Evolutionary conservation across 2,888 invertebrate species (phyloP), one percentile per base, ranked within the genome.

Genomic region (Aelia acuminata): DNA sequence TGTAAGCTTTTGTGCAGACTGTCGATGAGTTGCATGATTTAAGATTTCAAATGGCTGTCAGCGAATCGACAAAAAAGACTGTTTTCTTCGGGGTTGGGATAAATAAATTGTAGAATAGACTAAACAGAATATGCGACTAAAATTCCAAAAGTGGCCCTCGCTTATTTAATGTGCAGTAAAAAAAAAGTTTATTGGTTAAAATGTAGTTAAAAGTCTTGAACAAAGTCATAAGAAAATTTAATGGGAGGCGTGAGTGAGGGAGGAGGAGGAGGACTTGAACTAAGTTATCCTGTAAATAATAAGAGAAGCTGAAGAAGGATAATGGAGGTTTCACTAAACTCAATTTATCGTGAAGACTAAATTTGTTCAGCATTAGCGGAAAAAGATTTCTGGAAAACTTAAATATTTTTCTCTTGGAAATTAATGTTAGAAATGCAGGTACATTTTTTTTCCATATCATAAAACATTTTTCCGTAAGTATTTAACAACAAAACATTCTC

Each of bases 331-430:
- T 63, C 31, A 31, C 63, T 31, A 63, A 63, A 63, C 63, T 63
- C 63, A 63, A 63, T 63, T 63, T 63, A 63, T 63, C 31, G 63
- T 63, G 63, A 63, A 35, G 63, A 8, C 31, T 63, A 63, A 63
- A 63, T 63, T 63, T 26, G 63, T 31, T 63, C 31, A 35, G 63
- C 31, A 31, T 31, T 7, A 63, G 31, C 5, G 31, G 31, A 1
- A 63, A 18, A 31, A 63, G 31, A 63, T 31, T 31, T 63, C 31
- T 63, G 26, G 63, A 31, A 10, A 63, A 35, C 63, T 63, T 35
- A 35, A 63, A 63, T 63, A 31, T 31, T 63, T 63, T 63, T 63
- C 26, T 31, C 18, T 31, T 31, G 31, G 8, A 63, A 63, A 63
- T 63, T 63, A 31, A 31, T 31, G 7, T 31, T 1, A 13, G 7